A percentile compares a stretch with the other conserved stretches of the same genome.
Conservation (phyloP, 2,888 invertebrate species). For the Diaphora mendica region DNA sequence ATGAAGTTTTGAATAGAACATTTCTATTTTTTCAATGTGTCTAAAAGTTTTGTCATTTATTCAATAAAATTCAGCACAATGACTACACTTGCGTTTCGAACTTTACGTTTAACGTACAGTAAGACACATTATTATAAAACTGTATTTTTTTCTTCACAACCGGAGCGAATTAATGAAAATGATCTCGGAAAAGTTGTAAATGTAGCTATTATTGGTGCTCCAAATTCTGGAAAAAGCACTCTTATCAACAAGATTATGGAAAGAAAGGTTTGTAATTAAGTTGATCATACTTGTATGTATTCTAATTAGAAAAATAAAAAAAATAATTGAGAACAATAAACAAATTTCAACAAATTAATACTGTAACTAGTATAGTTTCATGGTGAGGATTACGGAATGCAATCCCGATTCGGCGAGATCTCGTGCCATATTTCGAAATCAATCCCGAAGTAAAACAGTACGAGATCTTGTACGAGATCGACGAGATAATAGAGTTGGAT, state of each 20-base stretch:
- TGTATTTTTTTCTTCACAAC: constrained; percentile 70
- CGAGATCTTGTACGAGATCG: no score
- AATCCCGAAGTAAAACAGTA: no score
- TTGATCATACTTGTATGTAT: neutral
- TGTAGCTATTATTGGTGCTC: constrained; percentile 96
- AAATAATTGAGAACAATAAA: neutral
- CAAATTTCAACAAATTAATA: neutral
- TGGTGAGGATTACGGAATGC: neutral
- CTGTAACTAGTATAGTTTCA: neutral
- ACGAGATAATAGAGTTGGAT: no score
- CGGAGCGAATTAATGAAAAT: constrained; percentile 60
- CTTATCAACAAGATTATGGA: constrained; percentile 94
- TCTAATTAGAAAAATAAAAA: neutral
- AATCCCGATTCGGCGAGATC: no score
- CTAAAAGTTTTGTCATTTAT: no score
- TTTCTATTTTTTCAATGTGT: no score
- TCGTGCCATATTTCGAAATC: no score
- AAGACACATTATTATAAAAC: constrained; percentile 53
- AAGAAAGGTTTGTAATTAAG: constrained; percentile 87
- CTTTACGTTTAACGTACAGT: constrained; percentile 47
- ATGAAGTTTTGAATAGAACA: no score
- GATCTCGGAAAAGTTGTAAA: constrained; percentile 82
- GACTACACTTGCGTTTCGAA: constrained; percentile 45
- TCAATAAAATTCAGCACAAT: constrained; percentile 19
- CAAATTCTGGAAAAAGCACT: constrained; percentile 98